Conservation (phyloP, 2,797 vertebrate species). For the Malacoraja senta region DNA sequence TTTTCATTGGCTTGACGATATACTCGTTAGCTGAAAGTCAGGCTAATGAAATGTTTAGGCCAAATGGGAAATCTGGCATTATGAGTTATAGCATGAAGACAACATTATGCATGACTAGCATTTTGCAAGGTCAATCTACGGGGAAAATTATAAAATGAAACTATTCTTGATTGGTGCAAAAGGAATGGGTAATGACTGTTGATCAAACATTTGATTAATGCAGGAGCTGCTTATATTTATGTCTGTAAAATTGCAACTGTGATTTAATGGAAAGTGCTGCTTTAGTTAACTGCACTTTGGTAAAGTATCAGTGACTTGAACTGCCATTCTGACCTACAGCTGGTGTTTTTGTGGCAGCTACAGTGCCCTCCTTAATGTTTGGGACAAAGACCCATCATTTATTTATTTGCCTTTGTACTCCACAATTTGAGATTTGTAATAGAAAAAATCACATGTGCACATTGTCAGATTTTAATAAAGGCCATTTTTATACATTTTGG, state of each 20-base stretch:
- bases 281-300: not conserved
- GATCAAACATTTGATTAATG: not conserved
- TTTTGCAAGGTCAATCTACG: not conserved
- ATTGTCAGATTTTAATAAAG: too few relatives aligned
- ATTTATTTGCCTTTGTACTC: too few relatives aligned
- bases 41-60: not conserved
- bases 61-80: not conserved
- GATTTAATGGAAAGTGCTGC: not conserved
- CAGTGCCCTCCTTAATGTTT: too few relatives aligned
- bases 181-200: not conserved
- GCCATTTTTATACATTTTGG: too few relatives aligned
- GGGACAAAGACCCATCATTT: too few relatives aligned
- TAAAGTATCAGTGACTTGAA: not conserved
- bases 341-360: not conserved
- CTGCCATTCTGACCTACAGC: not conserved
- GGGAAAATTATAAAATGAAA: not conserved
- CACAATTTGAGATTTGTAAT: too few relatives aligned
- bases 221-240: not conserved
- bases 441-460: too few relatives aligned
- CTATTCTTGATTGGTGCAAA: not conserved
- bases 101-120: not conserved
- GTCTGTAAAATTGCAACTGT: not conserved
- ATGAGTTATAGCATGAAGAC: not conserved
- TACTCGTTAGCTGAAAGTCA: not conserved
- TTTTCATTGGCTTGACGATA: not conserved